A percentile compares a stretch with the other conserved stretches of the same genome.
Conservation (phyloP, 2,113 vertebrate species). For the Tachysurus vachellii region DNA sequence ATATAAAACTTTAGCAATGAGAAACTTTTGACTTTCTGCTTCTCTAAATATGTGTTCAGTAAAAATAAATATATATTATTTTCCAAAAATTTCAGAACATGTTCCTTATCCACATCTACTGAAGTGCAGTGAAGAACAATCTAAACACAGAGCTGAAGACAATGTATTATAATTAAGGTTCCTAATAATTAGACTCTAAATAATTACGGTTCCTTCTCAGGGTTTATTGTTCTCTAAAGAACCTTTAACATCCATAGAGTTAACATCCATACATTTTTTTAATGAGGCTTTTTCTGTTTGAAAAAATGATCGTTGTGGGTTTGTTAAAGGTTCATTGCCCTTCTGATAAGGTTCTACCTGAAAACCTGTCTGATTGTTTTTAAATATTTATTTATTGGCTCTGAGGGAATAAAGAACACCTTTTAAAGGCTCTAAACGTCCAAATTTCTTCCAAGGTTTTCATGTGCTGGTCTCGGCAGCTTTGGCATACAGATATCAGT, state of each 20-base stretch:
- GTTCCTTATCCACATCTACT: neutral
- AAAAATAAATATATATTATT: neutral
- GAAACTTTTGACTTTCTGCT: neutral
- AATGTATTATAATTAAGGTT: neutral
- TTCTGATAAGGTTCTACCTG: neutral
- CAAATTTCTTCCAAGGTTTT: neutral
- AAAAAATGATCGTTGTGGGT: neutral
- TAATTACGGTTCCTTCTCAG: too few species aligned
- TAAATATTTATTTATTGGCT: neutral
- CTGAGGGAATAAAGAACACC: neutral
- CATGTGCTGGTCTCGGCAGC: neutral
- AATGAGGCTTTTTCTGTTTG: too few species aligned
- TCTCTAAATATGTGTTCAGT: neutral
- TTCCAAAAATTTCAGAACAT: neutral
- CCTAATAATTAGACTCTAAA: neutral
- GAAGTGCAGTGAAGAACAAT: neutral
- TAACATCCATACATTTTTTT: too few species aligned
- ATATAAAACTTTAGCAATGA: neutral
- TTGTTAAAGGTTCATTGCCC: neutral
- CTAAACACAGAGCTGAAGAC: too few species aligned
- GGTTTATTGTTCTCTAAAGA: too few species aligned
- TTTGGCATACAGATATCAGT: neutral
- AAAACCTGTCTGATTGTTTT: neutral
- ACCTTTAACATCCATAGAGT: too few species aligned
- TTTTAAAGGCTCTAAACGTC: neutral